Evolutionary conservation across 2,888 invertebrate genomes (phyloP).

Genomic region (Dynastes hyllus): DNA sequence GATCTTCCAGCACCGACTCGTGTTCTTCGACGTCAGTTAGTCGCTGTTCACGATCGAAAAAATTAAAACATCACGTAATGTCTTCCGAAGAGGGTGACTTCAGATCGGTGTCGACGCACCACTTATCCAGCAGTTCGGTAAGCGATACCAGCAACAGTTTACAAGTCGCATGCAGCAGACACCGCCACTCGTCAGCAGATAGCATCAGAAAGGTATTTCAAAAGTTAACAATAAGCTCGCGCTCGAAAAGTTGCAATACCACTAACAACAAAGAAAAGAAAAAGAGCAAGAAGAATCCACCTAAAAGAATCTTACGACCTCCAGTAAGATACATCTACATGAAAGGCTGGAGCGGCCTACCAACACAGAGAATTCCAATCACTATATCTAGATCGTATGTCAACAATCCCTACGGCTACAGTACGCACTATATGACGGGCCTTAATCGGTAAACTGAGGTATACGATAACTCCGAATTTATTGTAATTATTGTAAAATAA

Average conservation of each 20-base stretch:
- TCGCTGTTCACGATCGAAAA: constrained; percentile 60
- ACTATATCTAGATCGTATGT: constrained; percentile 64
- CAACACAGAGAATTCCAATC: constrained; percentile 86
- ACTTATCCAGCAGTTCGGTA: constrained; percentile 74
- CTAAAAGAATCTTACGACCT: constrained; percentile 84
- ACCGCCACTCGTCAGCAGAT: constrained; percentile 73
- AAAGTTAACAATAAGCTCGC: constrained; percentile 75
- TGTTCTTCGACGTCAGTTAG: constrained; percentile 67
- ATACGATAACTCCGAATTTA: constrained; percentile 23
- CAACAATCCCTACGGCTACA: constrained; percentile 65
- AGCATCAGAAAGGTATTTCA: constrained; percentile 84
- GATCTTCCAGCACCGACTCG: constrained; percentile 72
- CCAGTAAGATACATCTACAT: constrained; percentile 88
- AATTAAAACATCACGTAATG: constrained; percentile 56
- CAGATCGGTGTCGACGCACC: constrained; percentile 68
- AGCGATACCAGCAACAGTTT: constrained; percentile 80
- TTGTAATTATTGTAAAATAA: constrained; percentile 27
- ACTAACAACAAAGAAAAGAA: constrained; percentile 64
- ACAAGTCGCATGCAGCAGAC: constrained; percentile 68
- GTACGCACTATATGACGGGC: constrained; percentile 65
- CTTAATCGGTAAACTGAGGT: constrained; percentile 63
- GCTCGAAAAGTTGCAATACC: constrained; percentile 79
- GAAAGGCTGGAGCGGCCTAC: constrained; percentile 85
- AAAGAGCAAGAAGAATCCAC: constrained; percentile 75
- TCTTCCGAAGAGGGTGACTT: constrained; percentile 65